Percentiles rank a stretch among this genome's conserved stretches.
These are phyloP conservation scores for Myiotriccus ornatus DNA, from an alignment of 2,797 vertebrate species.

Conservation along the genomic window DNA sequence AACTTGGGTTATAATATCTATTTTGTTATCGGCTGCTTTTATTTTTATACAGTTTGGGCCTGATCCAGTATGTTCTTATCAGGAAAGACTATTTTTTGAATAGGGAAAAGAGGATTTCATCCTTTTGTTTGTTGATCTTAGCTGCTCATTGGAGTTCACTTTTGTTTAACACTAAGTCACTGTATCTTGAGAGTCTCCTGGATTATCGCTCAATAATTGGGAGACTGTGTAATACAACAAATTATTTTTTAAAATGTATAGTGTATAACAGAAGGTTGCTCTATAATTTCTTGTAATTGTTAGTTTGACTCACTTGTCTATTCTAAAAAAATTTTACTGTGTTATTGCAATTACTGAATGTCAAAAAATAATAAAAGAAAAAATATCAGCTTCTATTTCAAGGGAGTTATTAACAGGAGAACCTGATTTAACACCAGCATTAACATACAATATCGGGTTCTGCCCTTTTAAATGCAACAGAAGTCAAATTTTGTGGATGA, in stretches of 20 bases:
- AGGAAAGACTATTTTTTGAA: neutral
- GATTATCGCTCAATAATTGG: neutral
- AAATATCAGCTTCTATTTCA: neutral
- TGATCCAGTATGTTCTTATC: neutral
- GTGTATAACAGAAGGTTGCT: neutral
- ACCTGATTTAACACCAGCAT: neutral
- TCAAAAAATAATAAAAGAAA: neutral
- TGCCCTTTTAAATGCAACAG: constrained; percentile 62
- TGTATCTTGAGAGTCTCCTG: neutral
- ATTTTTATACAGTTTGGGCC: neutral
- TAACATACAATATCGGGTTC: constrained; percentile 39
- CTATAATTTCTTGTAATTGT: neutral
- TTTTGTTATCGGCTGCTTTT: neutral
- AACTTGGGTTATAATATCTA: neutral
- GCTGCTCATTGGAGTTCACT: constrained; percentile 12
- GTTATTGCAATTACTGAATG: neutral
- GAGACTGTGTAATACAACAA: neutral
- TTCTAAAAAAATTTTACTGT: neutral
- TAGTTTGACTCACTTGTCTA: neutral
- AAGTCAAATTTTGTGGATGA: constrained; percentile 59
- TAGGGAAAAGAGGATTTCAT: neutral
- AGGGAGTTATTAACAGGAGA: neutral
- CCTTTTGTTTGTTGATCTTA: neutral
- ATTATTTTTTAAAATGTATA: neutral
- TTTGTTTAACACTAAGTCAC: constrained; percentile 11